A percentile compares a stretch with the other conserved stretches of the same genome.
phyloP scores from a whole-genome alignment of 2,797 vertebrate species.

The Oreortyx pictus region DNA sequence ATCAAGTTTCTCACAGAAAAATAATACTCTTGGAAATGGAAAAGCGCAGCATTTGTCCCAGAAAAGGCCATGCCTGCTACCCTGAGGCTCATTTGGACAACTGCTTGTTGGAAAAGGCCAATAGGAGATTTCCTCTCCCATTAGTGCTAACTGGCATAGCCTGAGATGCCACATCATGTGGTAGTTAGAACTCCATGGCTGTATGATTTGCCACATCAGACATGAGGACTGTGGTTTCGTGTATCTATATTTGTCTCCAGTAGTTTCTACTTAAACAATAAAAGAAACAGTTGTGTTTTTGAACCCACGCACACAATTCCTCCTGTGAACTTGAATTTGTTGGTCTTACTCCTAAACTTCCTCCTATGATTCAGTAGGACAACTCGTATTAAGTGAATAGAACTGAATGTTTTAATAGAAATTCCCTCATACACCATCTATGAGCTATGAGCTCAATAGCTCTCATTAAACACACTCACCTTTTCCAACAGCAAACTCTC shows the following conservation, averaged over 20 bases:
- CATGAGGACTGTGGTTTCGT: accelerated
- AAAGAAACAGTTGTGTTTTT: background rate
- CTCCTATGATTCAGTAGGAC: background rate
- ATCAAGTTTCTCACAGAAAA: slow-evolving; percentile 38
- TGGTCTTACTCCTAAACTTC: background rate
- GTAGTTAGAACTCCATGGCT: accelerated
- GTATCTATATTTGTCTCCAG: background rate
- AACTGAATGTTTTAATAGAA: background rate
- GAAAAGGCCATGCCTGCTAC: background rate
- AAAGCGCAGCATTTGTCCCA: slow-evolving; percentile 48
- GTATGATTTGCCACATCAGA: background rate
- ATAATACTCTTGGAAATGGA: slow-evolving; percentile 55
- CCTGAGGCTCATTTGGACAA: background rate
- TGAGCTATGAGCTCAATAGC: background rate
- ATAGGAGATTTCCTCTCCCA: background rate
- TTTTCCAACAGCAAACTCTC: background rate
- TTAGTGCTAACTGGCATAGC: background rate
- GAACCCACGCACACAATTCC: background rate
- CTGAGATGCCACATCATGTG: background rate
- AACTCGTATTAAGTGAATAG: background rate
- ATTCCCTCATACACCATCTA: background rate
- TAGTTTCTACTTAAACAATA: background rate
- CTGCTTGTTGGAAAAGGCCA: background rate
- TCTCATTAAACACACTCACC: slow-evolving; percentile 1
- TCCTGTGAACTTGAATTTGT: background rate